phyloP scores from a whole-genome alignment of 2,888 invertebrate genomes.

The Aphrophora alni region DNA sequence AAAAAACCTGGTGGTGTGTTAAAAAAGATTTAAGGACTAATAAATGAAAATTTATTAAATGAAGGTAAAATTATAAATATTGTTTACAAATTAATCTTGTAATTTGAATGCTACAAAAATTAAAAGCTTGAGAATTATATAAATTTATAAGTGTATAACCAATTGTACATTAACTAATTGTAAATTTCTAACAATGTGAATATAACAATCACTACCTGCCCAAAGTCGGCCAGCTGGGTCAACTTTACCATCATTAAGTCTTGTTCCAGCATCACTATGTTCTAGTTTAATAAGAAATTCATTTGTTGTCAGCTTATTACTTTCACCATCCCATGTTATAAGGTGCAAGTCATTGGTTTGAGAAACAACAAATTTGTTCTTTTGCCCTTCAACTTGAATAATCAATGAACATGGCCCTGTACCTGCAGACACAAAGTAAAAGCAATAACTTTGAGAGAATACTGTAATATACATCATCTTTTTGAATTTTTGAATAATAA shows the following conservation, averaged over 20 bases:
- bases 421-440: too few species aligned
- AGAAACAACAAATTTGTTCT: background rate
- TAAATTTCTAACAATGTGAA: background rate
- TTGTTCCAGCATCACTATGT: slow-evolving; percentile 56
- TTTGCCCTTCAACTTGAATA: background rate
- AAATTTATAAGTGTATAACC: too few species aligned
- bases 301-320: background rate
- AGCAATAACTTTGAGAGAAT: too few species aligned
- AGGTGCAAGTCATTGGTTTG: background rate
- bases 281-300: background rate
- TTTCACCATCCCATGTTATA: background rate
- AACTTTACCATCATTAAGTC: slow-evolving; percentile 82
- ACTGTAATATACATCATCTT: too few species aligned
- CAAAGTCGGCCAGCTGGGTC: slow-evolving; percentile 76
- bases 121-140: background rate
- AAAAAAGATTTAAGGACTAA: too few species aligned
- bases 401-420: background rate
- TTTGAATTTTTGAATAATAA: too few species aligned
- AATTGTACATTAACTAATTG: too few species aligned
- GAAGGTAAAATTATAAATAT: too few species aligned
- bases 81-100: too few species aligned
- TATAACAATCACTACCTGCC: slow-evolving; percentile 61
- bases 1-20: too few species aligned
- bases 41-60: too few species aligned
- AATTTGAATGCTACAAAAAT: too few species aligned